These are phyloP conservation scores for Schizaphis graminum DNA, from an alignment of 2,888 invertebrate genomes.

Conservation along the genomic window DNA sequence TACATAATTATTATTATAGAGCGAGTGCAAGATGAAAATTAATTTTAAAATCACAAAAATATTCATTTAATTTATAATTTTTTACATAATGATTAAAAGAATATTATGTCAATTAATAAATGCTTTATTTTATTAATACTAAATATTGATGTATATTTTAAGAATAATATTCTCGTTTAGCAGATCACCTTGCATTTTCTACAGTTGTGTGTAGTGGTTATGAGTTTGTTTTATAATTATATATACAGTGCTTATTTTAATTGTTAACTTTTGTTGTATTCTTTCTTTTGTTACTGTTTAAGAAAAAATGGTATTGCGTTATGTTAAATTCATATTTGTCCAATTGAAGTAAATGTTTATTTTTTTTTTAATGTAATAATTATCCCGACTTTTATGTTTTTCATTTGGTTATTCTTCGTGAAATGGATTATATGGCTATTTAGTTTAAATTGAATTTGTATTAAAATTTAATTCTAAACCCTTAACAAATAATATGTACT, in stretches of 20 bases:
- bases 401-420: not conserved
- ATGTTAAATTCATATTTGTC: conserved; percentile 41
- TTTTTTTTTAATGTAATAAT: conserved; percentile 30
- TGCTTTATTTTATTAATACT: conserved; percentile 21
- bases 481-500: not conserved
- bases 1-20: not conserved
- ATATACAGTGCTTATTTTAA: conserved; percentile 39
- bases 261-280: conserved; percentile 51
- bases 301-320: conserved; percentile 38
- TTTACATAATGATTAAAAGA: not conserved
- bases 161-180: not conserved
- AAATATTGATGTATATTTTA: not conserved
- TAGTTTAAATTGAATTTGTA: not conserved
- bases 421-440: not conserved
- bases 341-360: conserved; percentile 40
- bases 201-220: conserved; percentile 26
- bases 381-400: not conserved
- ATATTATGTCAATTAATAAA: not conserved
- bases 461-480: not conserved
- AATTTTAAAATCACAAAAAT: conserved; percentile 2
- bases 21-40: not conserved
- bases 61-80: conserved; percentile 13
- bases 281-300: conserved; percentile 52
- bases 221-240: conserved; percentile 11
- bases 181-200: conserved; percentile 31